Conservation (phyloP, 2,888 invertebrate species). For the Machimus rusticus region DNA sequence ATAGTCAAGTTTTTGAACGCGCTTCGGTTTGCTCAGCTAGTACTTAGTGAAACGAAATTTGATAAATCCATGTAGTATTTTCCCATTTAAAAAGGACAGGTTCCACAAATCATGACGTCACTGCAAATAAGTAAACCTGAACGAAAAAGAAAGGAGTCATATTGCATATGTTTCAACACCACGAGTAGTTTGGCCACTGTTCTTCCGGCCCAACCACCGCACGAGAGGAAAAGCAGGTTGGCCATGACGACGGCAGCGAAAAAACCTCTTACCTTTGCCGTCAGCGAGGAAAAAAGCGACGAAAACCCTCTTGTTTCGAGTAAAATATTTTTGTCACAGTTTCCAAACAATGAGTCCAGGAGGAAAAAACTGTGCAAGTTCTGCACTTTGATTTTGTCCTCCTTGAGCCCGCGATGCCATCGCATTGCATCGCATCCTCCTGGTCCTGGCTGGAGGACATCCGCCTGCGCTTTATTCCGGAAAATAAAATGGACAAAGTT, state of each 20-base stretch:
- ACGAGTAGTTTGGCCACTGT: background rate
- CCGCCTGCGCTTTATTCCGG: slow-evolving; percentile 47
- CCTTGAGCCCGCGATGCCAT: slow-evolving; percentile 56
- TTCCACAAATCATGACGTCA: no score
- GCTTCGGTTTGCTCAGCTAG: no score
- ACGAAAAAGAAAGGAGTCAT: background rate
- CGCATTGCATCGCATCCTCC: slow-evolving; percentile 57
- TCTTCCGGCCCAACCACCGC: background rate
- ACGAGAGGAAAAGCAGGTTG: background rate
- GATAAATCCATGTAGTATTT: background rate
- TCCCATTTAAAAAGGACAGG: background rate
- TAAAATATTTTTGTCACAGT: slow-evolving; percentile 59
- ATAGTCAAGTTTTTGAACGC: no score
- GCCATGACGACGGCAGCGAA: background rate
- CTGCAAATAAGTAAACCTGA: background rate
- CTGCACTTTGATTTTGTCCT: slow-evolving; percentile 55
- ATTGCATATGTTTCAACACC: background rate
- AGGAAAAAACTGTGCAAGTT: slow-evolving; percentile 56
- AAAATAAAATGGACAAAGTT: slow-evolving; percentile 58
- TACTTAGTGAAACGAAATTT: background rate
- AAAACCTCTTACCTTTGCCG: slow-evolving; percentile 55
- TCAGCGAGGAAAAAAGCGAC: slow-evolving; percentile 57
- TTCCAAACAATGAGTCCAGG: slow-evolving; percentile 58
- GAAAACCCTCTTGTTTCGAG: slow-evolving; percentile 60
- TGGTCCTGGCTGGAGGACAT: slow-evolving; percentile 55